Base-by-base conservation (phyloP, 2,888 invertebrate genomes). In the Toxonevra muliebris region DNA sequence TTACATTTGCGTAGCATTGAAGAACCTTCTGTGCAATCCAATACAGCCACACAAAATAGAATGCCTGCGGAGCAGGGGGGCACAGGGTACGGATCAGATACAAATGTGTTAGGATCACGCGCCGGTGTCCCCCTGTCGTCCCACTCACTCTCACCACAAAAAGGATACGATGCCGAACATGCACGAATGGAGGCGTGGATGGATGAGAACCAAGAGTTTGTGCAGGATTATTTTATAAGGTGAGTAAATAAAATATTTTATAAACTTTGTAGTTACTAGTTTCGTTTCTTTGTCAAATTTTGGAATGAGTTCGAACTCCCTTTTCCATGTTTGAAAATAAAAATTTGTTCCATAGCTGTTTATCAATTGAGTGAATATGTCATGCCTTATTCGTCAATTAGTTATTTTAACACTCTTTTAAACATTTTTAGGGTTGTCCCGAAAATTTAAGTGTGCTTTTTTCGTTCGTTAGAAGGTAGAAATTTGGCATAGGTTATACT, bases 141-240 rank as follows among this genome's bases (percentile, higher is more conserved):
- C 68, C 68, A 66, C 57, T 62, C 71, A 53, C 73, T 79, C 72
- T 78, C 82, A 57, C 79, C 79, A 71, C 81, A 84, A 75, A 79
- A 86, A 86, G 82, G 86, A 79, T 94, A 94, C 86, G 93, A 94
- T 86, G 91, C 93, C 74, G 94, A 95, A 86, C 93, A 93, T 86
- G 92, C 94, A 69, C 91, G 92, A 75, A 95, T 96, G 88, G 96
- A 97, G 87, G 91, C 95, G 78, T 97, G 97, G 97, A 90, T 97
- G 76, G 97, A 97, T 87, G 96, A 96, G 86, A 96, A 97, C 88
- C 96, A 94, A 77, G 95, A 96, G 85, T 97, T 97, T 85, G 93
- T 95, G 75, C 93, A 95, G 85, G 96, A 97, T 86, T 97, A 97
- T 86, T 96, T 97, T 85, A 89, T 95, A 86, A 93, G 95, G 95